Base-by-base conservation (phyloP, 2,888 invertebrate species). In the Molorchus minor region DNA sequence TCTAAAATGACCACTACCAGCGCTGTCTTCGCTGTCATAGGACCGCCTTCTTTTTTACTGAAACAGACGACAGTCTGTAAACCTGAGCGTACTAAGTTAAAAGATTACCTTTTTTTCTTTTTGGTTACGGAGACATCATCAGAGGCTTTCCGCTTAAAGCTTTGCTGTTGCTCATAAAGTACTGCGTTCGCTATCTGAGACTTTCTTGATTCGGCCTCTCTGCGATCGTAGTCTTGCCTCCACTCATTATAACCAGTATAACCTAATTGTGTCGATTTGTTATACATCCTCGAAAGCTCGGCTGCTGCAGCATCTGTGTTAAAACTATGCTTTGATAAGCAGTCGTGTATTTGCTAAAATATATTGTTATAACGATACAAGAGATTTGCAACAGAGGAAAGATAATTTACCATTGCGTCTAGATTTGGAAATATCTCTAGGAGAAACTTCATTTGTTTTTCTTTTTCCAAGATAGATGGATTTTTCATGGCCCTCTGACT, bases 401-500 rank as follows among this genome's bases (percentile, higher is more conserved):
- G 4, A 35, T 33, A 43, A 60, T 76, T 79, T 79, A 88, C 88
- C 79, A 85, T 79, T 21, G 84, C 83, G 62, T 86, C 84, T 67
- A 86, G 80, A 55, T 84, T 82, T 3, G 88, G 88, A 71, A 87
- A 88, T 80, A 86, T 85, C 74, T 85, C 84, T 62, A 84, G 79
- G 79, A 89, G 84, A 76, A 87, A 87, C 73, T 84, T 83, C 73
- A 88, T 84, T 61, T 86, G 81, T 51, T 84, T 81, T 70, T 87
- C 86, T 64, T 84, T 84, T n/a, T 85, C 81, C 38, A 81, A 45
- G 38, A 79, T 72, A 3, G 70, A 68, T 12, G 72, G 73, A 54
- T 72, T 75, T 54, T 75, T 75, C 46, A 62, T 63, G n/a, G 47
- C 58, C 52, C 57, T 60, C 20, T 61, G 58, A 40, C 40, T 52